Base-by-base conservation (phyloP, 2,797 vertebrate species). In the Channa striata region DNA sequence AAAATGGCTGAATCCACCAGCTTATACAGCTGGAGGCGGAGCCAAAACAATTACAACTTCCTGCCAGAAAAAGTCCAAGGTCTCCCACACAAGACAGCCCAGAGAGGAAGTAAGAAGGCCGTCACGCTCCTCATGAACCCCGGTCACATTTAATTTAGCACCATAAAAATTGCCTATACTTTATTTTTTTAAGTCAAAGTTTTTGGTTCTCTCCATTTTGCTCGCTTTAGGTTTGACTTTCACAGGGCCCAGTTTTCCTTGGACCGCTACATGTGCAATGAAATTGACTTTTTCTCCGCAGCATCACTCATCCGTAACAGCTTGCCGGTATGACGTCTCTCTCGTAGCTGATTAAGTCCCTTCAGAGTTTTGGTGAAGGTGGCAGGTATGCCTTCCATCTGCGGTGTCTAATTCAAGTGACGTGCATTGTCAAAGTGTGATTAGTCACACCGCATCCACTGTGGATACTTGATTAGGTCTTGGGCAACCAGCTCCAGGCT, bases 361-460 rank as follows among this genome's bases (percentile, higher is more conserved):
- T 68, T 76, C 11, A 54, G 86, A 77, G 71, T 54, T 59, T 69
- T 20, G 43, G 44, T 39, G 62, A 71, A 72, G 65, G 49, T 42
- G 14, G 57, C 80, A 85, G 83, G 82, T 86, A 76, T 42, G 70
- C 70, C 72, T 77, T 77, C 75, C 72, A 84, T 88, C 81, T 87
- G 80, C 70, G 43, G 68, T 11, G 17, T 72, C 51, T 77, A 58
- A 76, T 76, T 88, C 72, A 68, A 48, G 65, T 73, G 70, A 66
- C 30, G 61, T 5, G 46, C 17, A 23, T 33, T 59, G 63, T 70
- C 57, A 53, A 37, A 61, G 59, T 48, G 60, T 20, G 72, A 74
- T 78, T 78, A 79, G 59, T 68, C 65, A 40, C 65, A 72, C 19
- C 44, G 40, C 11, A 70, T 67, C 66, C 67, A 33, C 58, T 59